Conservation (phyloP, 2,113 vertebrate genomes). For the Dissostichus mawsoni region DNA sequence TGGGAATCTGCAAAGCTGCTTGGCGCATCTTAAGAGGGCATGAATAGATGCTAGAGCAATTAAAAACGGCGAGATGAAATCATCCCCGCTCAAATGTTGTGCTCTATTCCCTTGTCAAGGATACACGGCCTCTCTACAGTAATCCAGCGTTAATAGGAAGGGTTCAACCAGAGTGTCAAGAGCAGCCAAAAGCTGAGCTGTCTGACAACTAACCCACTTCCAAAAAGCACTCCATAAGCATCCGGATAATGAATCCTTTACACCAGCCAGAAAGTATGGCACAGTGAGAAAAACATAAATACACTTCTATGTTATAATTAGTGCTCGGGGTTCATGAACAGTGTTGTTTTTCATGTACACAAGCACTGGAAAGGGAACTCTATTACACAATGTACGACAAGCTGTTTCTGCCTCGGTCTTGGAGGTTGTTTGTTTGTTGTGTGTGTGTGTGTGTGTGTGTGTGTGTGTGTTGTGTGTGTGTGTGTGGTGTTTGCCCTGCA, state of each 20-base stretch:
- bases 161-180: slow-evolving; percentile 95
- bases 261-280: slow-evolving; percentile 25
- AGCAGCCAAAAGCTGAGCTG: slow-evolving; percentile 89
- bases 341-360: slow-evolving; percentile 83
- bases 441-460: too few relatives aligned
- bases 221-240: slow-evolving; percentile 89
- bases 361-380: slow-evolving; percentile 73
- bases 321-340: slow-evolving; percentile 86
- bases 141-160: slow-evolving; percentile 90
- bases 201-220: slow-evolving; percentile 90
- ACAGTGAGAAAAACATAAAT: slow-evolving; percentile 74
- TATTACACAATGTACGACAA: slow-evolving; percentile 87
- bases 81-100: slow-evolving; percentile 82
- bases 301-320: slow-evolving; percentile 90
- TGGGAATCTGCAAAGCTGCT: slow-evolving; percentile 61
- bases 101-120: slow-evolving; percentile 88
- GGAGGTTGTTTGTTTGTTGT: background rate
- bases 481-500: background rate
- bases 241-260: slow-evolving; percentile 90
- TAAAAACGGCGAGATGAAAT: slow-evolving; percentile 86
- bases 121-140: slow-evolving; percentile 82
- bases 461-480: too few relatives aligned
- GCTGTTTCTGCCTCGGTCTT: slow-evolving; percentile 61
- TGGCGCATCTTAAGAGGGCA: slow-evolving; percentile 70
- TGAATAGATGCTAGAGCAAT: slow-evolving; percentile 85